Evolutionary conservation across 2,797 vertebrate species (phyloP), one percentile per base, ranked within the genome.

Genomic region (Oreortyx pictus): DNA sequence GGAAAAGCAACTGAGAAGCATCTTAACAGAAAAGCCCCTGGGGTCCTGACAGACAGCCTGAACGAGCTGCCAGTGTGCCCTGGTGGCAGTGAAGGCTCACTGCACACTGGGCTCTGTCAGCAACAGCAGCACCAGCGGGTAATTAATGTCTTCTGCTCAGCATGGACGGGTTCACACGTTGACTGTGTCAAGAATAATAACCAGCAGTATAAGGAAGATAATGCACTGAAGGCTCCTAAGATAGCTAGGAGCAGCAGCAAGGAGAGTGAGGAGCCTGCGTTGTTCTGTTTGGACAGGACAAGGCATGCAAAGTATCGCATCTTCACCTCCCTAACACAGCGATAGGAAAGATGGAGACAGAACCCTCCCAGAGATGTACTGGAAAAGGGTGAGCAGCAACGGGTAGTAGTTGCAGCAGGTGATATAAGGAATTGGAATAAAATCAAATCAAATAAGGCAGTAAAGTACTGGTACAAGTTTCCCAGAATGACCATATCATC

Each of bases 51-150:
- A 33, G 27, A 22, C 6, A 37, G 33, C 2, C 15, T 61, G 62
- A 92, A 80, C 7, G 25, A 86, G 77, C 64, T 66, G 66, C 49
- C 80, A 86, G 62, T 94, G 82, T 65, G 93, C 41, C 49, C 76
- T 56, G 80, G 76, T 83, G 90, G 89, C 61, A 89, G 16, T 3
- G 46, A 46, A 24, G 66, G 39, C 61, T 57, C 70, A 81, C 37
- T 68, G 54, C 70, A 61, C 59, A 61, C 14, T 25, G 52, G 22
- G 14, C 25, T 79, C 39, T 50, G 7, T 7, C 7, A 76, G n/a
- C 50, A 46, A 47, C 27, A 75, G 22, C 0, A 4, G 19, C 50
- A 73, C 14, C 33, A 77, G 52, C 23, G 29, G 35, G n/a, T 16
- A 15, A 43, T 29, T 17, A 47, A 12, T 44, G 31, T 12, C 20